A percentile compares a stretch with the other conserved stretches of the same genome.
Conservation (phyloP, 1,140 invertebrate genomes). For the Bombus waltoni region DNA sequence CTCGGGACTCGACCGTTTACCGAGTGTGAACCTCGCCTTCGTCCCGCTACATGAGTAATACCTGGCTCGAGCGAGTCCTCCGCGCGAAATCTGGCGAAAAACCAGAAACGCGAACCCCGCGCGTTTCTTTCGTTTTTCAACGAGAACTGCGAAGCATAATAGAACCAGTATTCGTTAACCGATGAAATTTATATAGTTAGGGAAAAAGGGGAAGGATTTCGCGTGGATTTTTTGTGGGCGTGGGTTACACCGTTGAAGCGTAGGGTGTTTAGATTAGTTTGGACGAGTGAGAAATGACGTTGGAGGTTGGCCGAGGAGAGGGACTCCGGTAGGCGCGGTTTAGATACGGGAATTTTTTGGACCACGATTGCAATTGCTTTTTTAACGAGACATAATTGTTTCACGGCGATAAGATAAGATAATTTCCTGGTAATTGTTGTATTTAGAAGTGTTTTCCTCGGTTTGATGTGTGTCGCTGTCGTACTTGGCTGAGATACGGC, state of each 20-base stretch:
- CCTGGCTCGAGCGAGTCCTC: conserved; percentile 63
- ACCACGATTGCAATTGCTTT: neutral
- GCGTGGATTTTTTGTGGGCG: neutral
- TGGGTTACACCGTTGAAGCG: neutral
- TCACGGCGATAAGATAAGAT: conserved; percentile 39
- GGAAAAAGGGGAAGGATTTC: neutral
- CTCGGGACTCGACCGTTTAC: conserved; percentile 74
- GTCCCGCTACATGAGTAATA: conserved; percentile 81
- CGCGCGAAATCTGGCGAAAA: conserved; percentile 69
- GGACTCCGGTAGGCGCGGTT: conserved; percentile 10
- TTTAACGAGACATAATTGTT: conserved; percentile 5
- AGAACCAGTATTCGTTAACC: conserved; percentile 3
- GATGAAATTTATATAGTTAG: conserved; percentile 8
- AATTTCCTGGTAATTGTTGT: conserved; percentile 24
- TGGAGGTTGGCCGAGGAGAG: neutral
- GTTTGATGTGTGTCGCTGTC: neutral
- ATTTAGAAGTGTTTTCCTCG: neutral
- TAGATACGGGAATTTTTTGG: conserved; percentile 12
- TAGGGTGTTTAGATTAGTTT: neutral
- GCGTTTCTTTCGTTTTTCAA: neutral
- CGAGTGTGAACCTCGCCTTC: conserved; percentile 78
- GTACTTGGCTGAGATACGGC: neutral
- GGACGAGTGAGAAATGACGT: neutral
- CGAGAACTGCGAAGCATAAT: conserved; percentile 20
- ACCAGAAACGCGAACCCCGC: conserved; percentile 26